These are phyloP conservation scores for Coracopsis vasa DNA, from an alignment of 2,113 vertebrate genomes.

Conservation along the genomic window DNA sequence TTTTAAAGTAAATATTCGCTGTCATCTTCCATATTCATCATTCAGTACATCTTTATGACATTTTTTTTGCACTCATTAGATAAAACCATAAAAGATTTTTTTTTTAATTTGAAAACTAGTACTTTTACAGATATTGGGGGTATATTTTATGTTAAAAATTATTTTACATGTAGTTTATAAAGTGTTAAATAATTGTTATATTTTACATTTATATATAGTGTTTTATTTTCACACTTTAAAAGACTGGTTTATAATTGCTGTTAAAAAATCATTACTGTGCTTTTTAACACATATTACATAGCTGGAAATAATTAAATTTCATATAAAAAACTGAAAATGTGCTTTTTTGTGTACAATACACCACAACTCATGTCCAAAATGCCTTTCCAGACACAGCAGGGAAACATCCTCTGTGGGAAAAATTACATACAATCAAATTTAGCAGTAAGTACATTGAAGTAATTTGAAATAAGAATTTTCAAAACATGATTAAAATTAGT, in stretches of 20 bases:
- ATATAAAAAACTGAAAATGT: not conserved
- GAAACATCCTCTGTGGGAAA: not conserved
- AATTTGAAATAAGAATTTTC: not conserved
- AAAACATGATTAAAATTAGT: not conserved
- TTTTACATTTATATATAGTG: not conserved
- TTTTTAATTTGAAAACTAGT: not conserved
- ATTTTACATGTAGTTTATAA: not conserved
- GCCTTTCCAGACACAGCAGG: not conserved
- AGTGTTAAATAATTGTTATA: not conserved
- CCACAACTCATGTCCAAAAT: not conserved
- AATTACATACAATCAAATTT: not conserved
- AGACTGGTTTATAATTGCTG: fast-evolving
- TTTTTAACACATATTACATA: not conserved
- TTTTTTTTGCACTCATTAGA: not conserved
- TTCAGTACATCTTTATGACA: not conserved
- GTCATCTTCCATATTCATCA: not conserved
- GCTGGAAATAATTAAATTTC: not conserved
- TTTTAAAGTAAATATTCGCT: not conserved
- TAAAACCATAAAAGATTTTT: fast-evolving
- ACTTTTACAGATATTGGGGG: not conserved
- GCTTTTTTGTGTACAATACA: not conserved
- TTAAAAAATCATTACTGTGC: not conserved
- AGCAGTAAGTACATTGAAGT: not conserved
- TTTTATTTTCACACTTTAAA: not conserved
- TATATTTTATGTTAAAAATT: not conserved